These are phyloP conservation scores for Pseudomyrmex flavicornis DNA, from an alignment of 1,140 invertebrate genomes.

Conservation along the genomic window DNA sequence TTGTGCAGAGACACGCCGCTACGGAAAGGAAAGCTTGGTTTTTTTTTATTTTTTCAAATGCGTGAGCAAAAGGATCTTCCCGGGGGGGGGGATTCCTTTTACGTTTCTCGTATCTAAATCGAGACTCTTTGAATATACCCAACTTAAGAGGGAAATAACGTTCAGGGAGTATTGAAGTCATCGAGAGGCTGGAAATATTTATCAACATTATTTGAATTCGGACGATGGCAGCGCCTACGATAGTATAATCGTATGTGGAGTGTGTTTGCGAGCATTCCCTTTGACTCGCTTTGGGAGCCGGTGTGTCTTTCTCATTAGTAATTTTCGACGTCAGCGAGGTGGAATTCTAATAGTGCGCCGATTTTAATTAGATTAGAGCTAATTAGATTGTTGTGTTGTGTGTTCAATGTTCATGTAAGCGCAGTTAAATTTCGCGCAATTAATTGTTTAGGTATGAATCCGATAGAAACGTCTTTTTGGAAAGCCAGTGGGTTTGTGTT, in stretches of 20 bases:
- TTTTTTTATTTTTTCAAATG: not conserved
- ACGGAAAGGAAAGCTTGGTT: constrained; percentile 16
- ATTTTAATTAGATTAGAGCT: constrained; percentile 61
- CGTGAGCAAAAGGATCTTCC: constrained; percentile 36
- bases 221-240: constrained; percentile 13
- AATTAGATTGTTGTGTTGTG: constrained; percentile 50
- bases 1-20: constrained; percentile 42
- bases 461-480: constrained; percentile 33
- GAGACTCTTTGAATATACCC: constrained; percentile 32
- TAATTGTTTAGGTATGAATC: constrained; percentile 53
- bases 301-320: constrained; percentile 48
- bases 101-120: constrained; percentile 55
- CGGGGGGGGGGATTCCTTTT: constrained; percentile 61
- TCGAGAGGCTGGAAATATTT: constrained; percentile 45
- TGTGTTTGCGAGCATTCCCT: constrained; percentile 23
- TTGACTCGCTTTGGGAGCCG: constrained; percentile 43
- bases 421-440: constrained; percentile 54
- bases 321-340: constrained; percentile 48
- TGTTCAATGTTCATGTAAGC: constrained; percentile 34
- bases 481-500: constrained; percentile 11
- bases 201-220: constrained; percentile 53
- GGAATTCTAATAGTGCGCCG: constrained; percentile 50
- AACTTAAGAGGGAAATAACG: constrained; percentile 27
- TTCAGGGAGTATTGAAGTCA: constrained; percentile 48
- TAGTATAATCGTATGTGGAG: constrained; percentile 18